phyloP scores from a whole-genome alignment of 2,113 vertebrate species.

The cattle (Bos taurus) region DNA sequence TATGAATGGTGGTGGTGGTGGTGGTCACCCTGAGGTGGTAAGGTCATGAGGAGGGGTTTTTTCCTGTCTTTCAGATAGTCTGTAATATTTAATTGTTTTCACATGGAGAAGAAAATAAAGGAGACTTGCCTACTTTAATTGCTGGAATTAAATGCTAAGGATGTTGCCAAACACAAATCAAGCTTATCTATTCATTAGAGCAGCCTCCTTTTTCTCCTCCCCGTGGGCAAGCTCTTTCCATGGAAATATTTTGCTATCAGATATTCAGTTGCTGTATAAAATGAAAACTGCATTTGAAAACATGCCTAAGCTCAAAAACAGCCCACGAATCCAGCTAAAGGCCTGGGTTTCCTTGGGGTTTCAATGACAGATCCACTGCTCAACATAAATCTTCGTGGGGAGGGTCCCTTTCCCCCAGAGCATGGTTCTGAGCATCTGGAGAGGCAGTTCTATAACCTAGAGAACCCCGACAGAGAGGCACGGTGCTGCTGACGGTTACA shows the following conservation, averaged over 20 bases:
- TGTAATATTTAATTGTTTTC: constrained; percentile 48
- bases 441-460: not conserved
- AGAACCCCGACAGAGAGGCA: not conserved
- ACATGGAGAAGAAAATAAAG: constrained; percentile 59
- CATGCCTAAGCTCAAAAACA: constrained; percentile 19
- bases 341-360: not conserved
- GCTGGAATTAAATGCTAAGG: constrained; percentile 62
- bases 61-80: not conserved
- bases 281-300: constrained; percentile 43
- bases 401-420: not conserved
- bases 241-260: constrained; percentile 57
- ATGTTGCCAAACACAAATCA: constrained; percentile 57
- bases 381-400: not conserved
- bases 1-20: no score
- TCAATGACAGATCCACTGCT: not conserved
- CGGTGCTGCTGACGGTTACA: not conserved
- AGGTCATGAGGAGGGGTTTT: not conserved
- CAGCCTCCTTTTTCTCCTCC: constrained; percentile 38
- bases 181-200: constrained; percentile 64
- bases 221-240: not conserved
- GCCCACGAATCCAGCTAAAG: not conserved
- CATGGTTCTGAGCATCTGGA: not conserved
- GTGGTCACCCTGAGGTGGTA: not conserved
- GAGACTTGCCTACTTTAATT: constrained; percentile 55
- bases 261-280: constrained; percentile 32